phyloP scores from a whole-genome alignment of 2,113 vertebrate species.

The Ageneiosus marmoratus region DNA sequence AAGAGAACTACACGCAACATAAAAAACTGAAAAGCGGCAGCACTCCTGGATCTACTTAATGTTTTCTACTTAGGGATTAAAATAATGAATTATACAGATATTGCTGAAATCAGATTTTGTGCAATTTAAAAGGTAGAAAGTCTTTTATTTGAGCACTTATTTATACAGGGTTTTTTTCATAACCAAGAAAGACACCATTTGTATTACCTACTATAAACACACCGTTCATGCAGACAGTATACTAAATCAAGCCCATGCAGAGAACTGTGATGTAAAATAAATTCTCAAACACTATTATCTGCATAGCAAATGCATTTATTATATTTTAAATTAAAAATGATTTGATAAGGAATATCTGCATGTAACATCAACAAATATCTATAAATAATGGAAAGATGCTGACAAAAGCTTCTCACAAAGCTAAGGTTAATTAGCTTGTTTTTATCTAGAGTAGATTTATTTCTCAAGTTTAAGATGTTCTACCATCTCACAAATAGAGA shows the following conservation, averaged over 20 bases:
- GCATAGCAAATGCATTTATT: not conserved
- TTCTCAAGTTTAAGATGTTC: not conserved
- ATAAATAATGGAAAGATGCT: not conserved
- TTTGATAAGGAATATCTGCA: not conserved
- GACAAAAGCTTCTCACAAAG: too few relatives aligned
- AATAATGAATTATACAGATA: not conserved
- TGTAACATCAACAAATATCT: conserved; percentile 35
- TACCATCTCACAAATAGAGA: not conserved
- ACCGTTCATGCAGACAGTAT: not conserved
- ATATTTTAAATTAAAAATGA: not conserved
- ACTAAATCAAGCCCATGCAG: not conserved
- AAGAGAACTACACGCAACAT: not conserved
- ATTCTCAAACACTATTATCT: not conserved
- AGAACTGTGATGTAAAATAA: not conserved
- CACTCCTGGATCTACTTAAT: not conserved
- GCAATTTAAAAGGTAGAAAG: not conserved
- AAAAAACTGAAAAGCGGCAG: not conserved
- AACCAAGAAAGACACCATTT: not conserved
- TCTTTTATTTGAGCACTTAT: not conserved
- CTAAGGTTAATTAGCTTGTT: not conserved
- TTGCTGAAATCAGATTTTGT: not conserved
- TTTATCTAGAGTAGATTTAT: not conserved
- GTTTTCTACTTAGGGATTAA: not conserved
- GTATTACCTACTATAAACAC: not conserved
- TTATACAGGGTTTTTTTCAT: not conserved